Conservation (phyloP, 2,888 invertebrate species). For the Epistrophe grossulariae region DNA sequence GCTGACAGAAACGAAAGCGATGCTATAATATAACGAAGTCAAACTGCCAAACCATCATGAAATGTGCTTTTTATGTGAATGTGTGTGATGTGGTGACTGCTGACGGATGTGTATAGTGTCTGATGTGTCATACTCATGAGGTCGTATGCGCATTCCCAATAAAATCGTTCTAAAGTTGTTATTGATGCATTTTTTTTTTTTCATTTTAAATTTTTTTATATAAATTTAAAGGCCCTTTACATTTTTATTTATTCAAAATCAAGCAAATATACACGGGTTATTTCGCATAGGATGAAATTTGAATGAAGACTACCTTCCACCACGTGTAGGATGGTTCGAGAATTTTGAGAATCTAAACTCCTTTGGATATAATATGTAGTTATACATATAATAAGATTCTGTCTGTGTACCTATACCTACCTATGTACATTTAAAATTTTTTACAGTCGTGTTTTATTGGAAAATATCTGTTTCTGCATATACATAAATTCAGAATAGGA, state of each 20-base stretch:
- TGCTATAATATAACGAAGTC: constrained; percentile 36
- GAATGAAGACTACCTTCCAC: no score
- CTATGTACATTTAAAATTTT: no score
- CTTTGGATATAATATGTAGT: no score
- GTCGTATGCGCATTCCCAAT: constrained; percentile 57
- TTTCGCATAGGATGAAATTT: no score
- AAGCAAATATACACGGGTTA: background rate
- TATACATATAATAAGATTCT: no score
- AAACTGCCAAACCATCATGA: constrained; percentile 6
- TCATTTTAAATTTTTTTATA: background rate
- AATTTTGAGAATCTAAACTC: no score
- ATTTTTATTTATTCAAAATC: background rate
- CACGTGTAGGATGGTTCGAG: no score
- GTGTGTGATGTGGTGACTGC: background rate
- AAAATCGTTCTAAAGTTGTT: background rate
- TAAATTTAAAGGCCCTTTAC: background rate
- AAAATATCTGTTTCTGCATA: no score
- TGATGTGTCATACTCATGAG: constrained; percentile 8
- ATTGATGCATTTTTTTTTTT: background rate
- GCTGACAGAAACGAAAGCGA: constrained; percentile 28
- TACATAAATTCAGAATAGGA: no score
- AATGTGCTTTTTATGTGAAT: constrained; percentile 27
- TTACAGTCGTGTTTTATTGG: no score
- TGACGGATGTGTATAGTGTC: background rate
- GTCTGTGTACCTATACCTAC: no score